Evolutionary conservation across 2,797 vertebrate species (phyloP), one percentile per base, ranked within the genome.

Genomic region (Lepilemur ruficaudatus): DNA sequence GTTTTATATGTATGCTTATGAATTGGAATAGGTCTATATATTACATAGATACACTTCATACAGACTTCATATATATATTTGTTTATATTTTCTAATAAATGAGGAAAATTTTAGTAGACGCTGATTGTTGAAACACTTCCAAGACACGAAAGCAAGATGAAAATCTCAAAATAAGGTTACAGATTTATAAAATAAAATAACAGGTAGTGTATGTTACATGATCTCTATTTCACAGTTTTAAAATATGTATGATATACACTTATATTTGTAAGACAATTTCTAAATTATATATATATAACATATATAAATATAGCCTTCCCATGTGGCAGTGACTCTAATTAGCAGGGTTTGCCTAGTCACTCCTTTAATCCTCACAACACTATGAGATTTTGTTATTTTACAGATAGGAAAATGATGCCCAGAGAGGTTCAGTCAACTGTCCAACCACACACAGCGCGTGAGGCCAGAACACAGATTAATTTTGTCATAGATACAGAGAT

Each of bases 251-350:
- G 2, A 38, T 25, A 38, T 5, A 38, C 12, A 57, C 28, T 79
- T 28, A 35, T 25, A 78, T 79, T 55, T 15, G 25, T 78, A 38
- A 55, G 38, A 79, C 35, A 55, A 55, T 55, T 78, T 78, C 23
- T 78, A 38, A 35, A 55, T 4, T 35, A 38, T 78, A 55, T 4
- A 55, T 4, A 17, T 50, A 55, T 78, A 79, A 28, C 55, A 57
- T 38, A 38, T 35, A 22, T n/a, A 76, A 55, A 25, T 10, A 25
- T 10, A 79, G 76, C 3, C 13, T 57, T 46, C 75, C 59, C n/a
- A 13, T 0, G 2, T 1, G 30, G 10, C 25, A 22, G 48, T 14
- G 10, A 63, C 23, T n/a, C 12, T 41, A 13, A 18, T 1, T 1
- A 50, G 7, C n/a, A 23, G 5, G 10, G 17, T 28, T 25, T 14